Conservation (phyloP, 2,797 vertebrate species). For the Schizopygopsis malacanthus region DNA sequence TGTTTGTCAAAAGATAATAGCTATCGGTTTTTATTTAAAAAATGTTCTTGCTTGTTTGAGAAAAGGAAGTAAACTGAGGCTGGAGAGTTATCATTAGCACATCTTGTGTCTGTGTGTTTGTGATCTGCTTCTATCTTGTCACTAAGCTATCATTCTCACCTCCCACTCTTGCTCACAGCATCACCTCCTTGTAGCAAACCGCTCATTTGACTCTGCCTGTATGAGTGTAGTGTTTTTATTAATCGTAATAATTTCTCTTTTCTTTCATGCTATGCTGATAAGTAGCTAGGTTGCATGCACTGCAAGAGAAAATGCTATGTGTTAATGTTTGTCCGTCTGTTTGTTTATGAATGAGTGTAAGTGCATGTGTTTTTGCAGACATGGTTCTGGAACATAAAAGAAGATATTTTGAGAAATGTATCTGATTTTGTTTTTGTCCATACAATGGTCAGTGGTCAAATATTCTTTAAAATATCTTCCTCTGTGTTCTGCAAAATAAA, state of each 20-base stretch:
- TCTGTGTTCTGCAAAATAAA: background rate
- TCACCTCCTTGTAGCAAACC: constrained; percentile 61
- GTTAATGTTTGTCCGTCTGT: constrained; percentile 43
- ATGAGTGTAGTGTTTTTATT: constrained; percentile 25
- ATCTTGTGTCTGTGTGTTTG: constrained; percentile 64
- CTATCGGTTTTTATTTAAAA: constrained; percentile 1
- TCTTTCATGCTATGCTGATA: background rate
- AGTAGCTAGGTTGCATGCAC: background rate
- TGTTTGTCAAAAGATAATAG: background rate
- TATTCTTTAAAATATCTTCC: background rate
- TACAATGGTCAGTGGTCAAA: background rate
- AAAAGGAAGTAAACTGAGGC: constrained; percentile 21
- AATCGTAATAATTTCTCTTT: constrained; percentile 57
- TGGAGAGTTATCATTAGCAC: constrained; percentile 37
- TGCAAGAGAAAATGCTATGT: constrained; percentile 2
- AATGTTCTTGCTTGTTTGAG: background rate
- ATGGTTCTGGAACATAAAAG: no score
- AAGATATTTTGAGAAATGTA: no score
- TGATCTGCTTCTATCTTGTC: constrained; percentile 65
- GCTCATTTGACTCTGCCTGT: constrained; percentile 64
- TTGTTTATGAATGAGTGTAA: constrained; percentile 16
- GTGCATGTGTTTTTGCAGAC: constrained; percentile 9
- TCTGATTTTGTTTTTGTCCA: no score
- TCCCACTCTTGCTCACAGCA: constrained; percentile 72
- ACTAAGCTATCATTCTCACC: constrained; percentile 67